A percentile compares a stretch with the other conserved stretches of the same genome.
Conservation (phyloP, 2,888 invertebrate species). For the Pseudococcus longispinus region DNA sequence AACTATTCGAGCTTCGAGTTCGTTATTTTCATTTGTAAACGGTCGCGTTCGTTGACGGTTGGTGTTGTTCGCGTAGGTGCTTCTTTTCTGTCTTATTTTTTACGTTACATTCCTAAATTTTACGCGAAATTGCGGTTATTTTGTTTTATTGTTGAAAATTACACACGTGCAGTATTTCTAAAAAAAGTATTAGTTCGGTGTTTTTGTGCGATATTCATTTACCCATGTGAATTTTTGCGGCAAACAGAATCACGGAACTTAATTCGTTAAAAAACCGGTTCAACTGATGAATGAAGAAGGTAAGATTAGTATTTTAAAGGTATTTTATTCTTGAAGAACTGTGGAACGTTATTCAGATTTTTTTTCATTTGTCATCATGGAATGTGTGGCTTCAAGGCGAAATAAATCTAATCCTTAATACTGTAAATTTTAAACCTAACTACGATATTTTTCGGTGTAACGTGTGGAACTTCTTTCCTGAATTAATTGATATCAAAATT, state of each 20-base stretch:
- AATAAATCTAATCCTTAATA: not conserved
- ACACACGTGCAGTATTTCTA: not conserved
- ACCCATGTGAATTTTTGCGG: not conserved
- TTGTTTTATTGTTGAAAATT: not conserved
- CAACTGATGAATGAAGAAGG: slow-evolving; percentile 42
- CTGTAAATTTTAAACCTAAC: not conserved
- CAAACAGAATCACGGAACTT: not conserved
- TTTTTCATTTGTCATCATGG: slow-evolving; percentile 19
- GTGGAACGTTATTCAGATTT: slow-evolving; percentile 10
- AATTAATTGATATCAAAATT: not conserved
- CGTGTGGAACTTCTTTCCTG: not conserved
- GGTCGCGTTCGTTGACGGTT: not conserved
- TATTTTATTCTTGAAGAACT: not conserved
- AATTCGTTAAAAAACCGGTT: slow-evolving; percentile 24
- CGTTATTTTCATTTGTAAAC: slow-evolving; percentile 6
- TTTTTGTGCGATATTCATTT: slow-evolving; percentile 13
- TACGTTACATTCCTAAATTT: not conserved
- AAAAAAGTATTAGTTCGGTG: not conserved
- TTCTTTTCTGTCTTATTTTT: not conserved
- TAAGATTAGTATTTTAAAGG: not conserved
- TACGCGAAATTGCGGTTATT: not conserved
- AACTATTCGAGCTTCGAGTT: not conserved
- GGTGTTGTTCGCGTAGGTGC: not conserved
- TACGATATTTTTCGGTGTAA: not conserved
- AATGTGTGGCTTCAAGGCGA: slow-evolving; percentile 11